Base-by-base conservation (phyloP, 2,888 invertebrate species). In the Cremastinae sp. region DNA sequence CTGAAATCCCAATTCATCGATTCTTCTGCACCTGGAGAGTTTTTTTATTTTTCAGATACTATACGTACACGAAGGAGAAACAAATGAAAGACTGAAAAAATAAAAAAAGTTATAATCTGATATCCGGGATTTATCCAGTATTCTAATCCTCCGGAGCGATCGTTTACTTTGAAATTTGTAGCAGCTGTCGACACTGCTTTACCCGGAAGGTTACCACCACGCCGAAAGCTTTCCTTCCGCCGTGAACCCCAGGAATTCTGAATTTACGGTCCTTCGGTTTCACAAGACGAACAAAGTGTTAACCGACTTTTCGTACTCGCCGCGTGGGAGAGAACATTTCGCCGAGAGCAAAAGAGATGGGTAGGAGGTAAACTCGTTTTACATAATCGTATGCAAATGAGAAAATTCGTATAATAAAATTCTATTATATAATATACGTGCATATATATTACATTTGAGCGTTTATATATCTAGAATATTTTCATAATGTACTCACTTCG, bases 401-500 rank as follows among this genome's bases (percentile, higher is more conserved):
- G 62, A 74, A 47, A 47, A 75, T 28, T 28, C 49, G 41, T n/a
- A 28, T 56, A 59, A 78, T 66, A 72, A 65, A 79, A 79, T 76
- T 73, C 10, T 38, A 41, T 58, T 12, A 12, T 43, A 12, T 47
- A 56, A 12, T 38, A 58, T n/a, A 18, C n/a, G 36, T 45, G 43
- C 16, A 12, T 20, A 41, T 38, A 20, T 68, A 58, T 34, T 12
- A 22, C 28, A 49, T 22, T 22, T 22, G 3, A 4, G 49, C 47
- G 41, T 71, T 59, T 53, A 62, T 45, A 51, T 49, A 54, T 36
- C n/a, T n/a, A n/a, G n/a, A n/a, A n/a, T n/a, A n/a, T n/a, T n/a
- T n/a, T n/a, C n/a, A n/a, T 41, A 9, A 62, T 72, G 74, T 86
- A 87, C 88, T 88, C 83, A 88, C 88, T 68, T 88, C 84, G 36